Evolutionary conservation across 1,140 invertebrate species (phyloP), one percentile per base, ranked within the genome.

Genomic region (Pomacea maculata): DNA sequence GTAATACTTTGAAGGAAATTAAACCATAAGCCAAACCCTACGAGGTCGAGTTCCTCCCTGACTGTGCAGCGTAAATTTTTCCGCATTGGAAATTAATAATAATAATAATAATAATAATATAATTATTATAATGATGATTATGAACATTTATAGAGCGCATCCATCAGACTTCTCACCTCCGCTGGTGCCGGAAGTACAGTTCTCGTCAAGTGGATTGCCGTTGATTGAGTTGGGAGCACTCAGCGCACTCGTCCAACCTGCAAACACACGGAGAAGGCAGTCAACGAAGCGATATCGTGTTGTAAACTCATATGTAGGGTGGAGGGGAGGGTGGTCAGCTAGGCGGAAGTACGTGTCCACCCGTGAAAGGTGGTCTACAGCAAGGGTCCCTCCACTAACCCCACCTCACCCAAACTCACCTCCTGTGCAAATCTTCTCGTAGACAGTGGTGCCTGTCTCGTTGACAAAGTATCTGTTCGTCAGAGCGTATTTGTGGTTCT

Each of bases 341-440:
- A 45, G 34, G 34, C 34, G 3, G 6, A 4, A 45, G 34, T 25
- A 25, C 25, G 25, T 45, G 34, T 45, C 3, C 34, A 0, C 34
- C 34, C 34, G 34, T 45, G 25, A 25, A 25, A 25, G 25, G 25
- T 61, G 57, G 11, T 45, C 34, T 45, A 45, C 34, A 45, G 34
- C 34, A 45, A 45, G 34, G 6, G 34, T 6, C 0, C 34, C 34
- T 45, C 34, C 34, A 45, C 34, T 45, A 45, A 45, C 34, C 6
- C 6, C 57, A 9, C 11, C 9, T 61, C 17, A n/a, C 29, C 17
- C 12, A 78, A 68, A 45, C 64, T 76, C 29, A 82, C 80, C 80
- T 67, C 80, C 80, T 12, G 80, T 78, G 52, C 80, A 82, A 19
- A 82, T 82, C 71, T 82, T 82, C 9, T 78, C 63, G 45, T 82